These are phyloP conservation scores for Phaenicophaeus curvirostris DNA, from an alignment of 2,797 vertebrate genomes.

Conservation along the genomic window DNA sequence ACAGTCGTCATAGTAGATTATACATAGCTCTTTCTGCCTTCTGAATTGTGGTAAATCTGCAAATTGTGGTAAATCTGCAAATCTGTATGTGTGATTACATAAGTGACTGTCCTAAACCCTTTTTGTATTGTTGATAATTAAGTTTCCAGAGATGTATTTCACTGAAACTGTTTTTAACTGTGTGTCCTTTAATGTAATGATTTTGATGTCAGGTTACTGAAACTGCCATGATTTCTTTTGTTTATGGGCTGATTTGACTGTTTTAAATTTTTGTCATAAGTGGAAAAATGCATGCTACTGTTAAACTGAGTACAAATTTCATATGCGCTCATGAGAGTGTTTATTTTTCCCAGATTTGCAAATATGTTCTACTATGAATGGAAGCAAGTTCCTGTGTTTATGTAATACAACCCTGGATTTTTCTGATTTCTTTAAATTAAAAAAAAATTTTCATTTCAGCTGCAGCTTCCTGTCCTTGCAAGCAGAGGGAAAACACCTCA, in stretches of 20 bases:
- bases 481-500: slow-evolving; percentile 44
- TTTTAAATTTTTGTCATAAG: neutral
- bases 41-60: neutral
- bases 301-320: neutral
- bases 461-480: slow-evolving; percentile 24
- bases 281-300: neutral
- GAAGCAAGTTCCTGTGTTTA: neutral
- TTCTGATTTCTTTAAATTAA: neutral
- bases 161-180: neutral
- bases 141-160: neutral
- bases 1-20: neutral
- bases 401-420: neutral
- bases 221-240: neutral
- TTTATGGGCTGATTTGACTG: neutral
- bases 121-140: neutral
- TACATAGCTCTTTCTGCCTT: neutral
- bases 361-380: neutral
- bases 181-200: neutral
- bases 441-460: slow-evolving; percentile 30
- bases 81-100: neutral
- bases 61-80: neutral
- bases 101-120: neutral
- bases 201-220: neutral
- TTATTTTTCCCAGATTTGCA: neutral
- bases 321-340: neutral